These are phyloP conservation scores for Rhea americana DNA, from an alignment of 2,113 vertebrate genomes.

Conservation along the genomic window DNA sequence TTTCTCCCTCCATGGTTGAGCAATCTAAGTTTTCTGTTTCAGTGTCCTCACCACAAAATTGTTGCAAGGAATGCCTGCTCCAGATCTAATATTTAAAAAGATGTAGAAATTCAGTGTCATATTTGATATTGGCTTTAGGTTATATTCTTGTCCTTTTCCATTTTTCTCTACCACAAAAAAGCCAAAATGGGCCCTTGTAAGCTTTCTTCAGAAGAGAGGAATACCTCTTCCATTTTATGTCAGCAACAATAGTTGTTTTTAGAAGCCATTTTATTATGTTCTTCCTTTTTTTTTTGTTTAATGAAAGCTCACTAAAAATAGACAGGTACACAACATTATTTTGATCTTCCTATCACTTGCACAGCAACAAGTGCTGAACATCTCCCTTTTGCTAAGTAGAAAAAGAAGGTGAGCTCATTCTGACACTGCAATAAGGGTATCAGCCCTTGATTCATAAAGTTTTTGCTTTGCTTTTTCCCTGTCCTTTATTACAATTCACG, in stretches of 20 bases:
- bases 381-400: neutral
- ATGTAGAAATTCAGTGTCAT: neutral
- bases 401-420: neutral
- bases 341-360: neutral
- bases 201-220: neutral
- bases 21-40: neutral
- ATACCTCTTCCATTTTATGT: neutral
- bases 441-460: neutral
- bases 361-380: neutral
- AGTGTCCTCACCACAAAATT: neutral
- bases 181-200: neutral
- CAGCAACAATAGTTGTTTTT: neutral
- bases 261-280: neutral
- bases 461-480: neutral
- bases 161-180: neutral
- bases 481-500: neutral
- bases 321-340: neutral
- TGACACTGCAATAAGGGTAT: neutral
- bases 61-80: neutral
- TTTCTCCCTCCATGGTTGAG: neutral
- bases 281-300: neutral
- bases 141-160: fast-evolving
- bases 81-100: neutral
- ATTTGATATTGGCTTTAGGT: neutral
- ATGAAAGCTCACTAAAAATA: neutral